Evolutionary conservation across 2,113 vertebrate genomes (phyloP).

Genomic region (Calonectris borealis): DNA sequence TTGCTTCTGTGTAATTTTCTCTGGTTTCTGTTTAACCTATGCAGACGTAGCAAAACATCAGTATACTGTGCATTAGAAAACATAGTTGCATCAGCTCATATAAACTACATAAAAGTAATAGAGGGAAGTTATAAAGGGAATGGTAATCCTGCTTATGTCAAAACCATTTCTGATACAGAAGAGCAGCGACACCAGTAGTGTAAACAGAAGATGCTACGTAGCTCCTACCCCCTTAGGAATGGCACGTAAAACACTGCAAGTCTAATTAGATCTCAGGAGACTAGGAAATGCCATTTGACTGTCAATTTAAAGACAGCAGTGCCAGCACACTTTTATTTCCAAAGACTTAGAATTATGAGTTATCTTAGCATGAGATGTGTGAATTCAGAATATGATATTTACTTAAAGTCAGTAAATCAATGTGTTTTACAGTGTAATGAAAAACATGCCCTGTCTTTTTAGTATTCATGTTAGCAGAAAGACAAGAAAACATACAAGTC

Average conservation of each 20-base stretch:
- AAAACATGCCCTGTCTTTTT: not conserved
- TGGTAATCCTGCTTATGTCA: not conserved
- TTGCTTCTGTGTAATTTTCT: not conserved
- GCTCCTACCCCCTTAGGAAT: not conserved
- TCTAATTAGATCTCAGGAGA: slow-evolving; percentile 47
- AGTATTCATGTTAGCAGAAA: not conserved
- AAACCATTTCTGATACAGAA: not conserved
- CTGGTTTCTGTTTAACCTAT: not conserved
- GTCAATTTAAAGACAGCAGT: not conserved
- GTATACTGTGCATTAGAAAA: not conserved
- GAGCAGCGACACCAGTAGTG: not conserved
- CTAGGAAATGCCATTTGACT: slow-evolving; percentile 6
- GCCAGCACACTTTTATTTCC: not conserved
- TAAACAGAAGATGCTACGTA: not conserved
- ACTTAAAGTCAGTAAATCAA: not conserved
- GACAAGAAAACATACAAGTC: not conserved
- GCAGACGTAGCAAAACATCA: not conserved
- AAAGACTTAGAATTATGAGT: not conserved
- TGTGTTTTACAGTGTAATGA: not conserved
- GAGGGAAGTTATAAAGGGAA: not conserved
- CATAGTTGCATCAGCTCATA: not conserved
- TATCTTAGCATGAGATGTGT: not conserved
- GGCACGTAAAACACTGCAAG: not conserved
- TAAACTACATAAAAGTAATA: not conserved
- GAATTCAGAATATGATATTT: not conserved